Evolutionary conservation across 2,113 vertebrate genomes (phyloP).

Genomic region (Microtus pennsylvanicus): DNA sequence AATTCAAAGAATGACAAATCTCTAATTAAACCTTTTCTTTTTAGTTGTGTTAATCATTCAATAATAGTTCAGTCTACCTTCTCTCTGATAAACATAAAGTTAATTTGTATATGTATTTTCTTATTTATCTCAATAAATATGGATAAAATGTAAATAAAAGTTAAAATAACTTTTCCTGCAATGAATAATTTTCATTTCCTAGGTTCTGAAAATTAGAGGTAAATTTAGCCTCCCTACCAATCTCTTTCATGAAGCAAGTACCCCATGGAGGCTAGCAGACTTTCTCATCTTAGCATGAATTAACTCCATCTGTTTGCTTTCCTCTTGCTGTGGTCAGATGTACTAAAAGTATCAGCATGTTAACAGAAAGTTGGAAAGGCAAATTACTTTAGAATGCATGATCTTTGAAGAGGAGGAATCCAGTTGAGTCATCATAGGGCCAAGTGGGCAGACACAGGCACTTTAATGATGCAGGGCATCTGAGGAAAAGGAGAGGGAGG

Average conservation of each 20-base stretch:
- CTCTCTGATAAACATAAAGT: neutral
- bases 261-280: constrained; percentile 42
- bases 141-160: neutral
- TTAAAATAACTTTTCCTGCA: neutral
- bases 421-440: constrained; percentile 41
- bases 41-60: constrained; percentile 11
- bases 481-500: constrained; percentile 18
- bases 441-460: neutral
- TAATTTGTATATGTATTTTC: constrained; percentile 19
- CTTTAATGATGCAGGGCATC: neutral
- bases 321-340: constrained; percentile 70
- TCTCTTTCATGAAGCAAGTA: constrained; percentile 60
- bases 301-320: constrained; percentile 73
- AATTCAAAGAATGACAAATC: neutral
- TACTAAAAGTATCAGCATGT: constrained; percentile 42
- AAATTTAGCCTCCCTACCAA: constrained; percentile 61
- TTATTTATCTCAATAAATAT: neutral
- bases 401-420: constrained; percentile 35
- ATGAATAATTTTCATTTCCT: constrained; percentile 46
- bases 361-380: neutral
- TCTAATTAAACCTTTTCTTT: neutral
- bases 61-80: neutral
- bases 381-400: constrained; percentile 32
- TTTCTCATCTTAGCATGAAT: constrained; percentile 45
- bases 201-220: constrained; percentile 46